These are phyloP conservation scores for Tinea semifulvella DNA, from an alignment of 2,888 invertebrate species.

Conservation along the genomic window DNA sequence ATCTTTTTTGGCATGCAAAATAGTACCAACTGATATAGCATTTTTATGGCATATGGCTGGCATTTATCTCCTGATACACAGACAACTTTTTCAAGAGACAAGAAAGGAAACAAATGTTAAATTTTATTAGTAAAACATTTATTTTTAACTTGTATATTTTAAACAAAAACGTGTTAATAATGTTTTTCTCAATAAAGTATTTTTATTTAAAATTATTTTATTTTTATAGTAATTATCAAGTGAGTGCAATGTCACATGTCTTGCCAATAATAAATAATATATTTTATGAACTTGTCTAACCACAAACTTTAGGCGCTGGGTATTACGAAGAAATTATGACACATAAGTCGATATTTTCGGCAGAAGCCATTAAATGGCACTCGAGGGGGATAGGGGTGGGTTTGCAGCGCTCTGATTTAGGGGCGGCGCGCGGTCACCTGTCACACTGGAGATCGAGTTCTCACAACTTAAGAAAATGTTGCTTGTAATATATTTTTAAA, in stretches of 20 bases:
- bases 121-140: too few species aligned
- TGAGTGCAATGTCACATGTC: too few species aligned
- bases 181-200: too few species aligned
- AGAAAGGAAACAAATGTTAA: background rate
- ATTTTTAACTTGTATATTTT: too few species aligned
- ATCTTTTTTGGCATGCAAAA: too few species aligned
- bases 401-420: conserved; percentile 60
- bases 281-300: conserved; percentile 7
- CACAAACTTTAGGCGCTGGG: conserved; percentile 10
- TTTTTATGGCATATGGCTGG: conserved; percentile 22
- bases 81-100: too few species aligned
- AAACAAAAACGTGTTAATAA: too few species aligned
- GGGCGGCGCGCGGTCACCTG: conserved; percentile 22
- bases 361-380: conserved; percentile 20
- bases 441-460: conserved; percentile 10
- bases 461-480: conserved; percentile 8
- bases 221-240: too few species aligned
- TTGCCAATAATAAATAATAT: too few species aligned
- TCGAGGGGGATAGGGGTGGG: conserved; percentile 24
- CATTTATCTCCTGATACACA: too few species aligned
- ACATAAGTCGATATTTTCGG: conserved; percentile 19
- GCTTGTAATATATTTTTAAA: background rate
- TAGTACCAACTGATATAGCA: conserved; percentile 35
- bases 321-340: conserved; percentile 16
- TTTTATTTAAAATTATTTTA: too few species aligned